Evolutionary conservation across 2,113 vertebrate genomes (phyloP).

Genomic region (Furnarius figulus): DNA sequence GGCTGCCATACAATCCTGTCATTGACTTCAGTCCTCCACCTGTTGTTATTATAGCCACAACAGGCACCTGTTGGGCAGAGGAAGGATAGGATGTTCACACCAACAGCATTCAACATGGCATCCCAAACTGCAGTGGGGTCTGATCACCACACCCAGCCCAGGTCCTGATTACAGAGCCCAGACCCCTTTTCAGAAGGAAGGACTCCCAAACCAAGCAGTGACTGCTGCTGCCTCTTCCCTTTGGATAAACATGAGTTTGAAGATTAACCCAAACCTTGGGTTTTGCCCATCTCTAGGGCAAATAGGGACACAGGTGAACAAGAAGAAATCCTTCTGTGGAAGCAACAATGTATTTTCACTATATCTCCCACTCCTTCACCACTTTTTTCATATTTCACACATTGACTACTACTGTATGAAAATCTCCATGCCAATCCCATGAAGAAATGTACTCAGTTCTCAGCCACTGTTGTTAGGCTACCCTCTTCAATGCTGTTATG

Average conservation of each 20-base stretch:
- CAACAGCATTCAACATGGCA: fast-evolving
- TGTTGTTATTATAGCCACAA: constrained; percentile 84
- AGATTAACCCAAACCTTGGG: background rate
- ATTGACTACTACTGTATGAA: background rate
- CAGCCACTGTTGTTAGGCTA: background rate
- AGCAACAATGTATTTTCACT: background rate
- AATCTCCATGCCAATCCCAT: background rate
- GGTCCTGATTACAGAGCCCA: background rate
- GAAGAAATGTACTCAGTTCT: background rate
- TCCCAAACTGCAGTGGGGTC: fast-evolving
- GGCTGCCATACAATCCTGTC: constrained; percentile 79
- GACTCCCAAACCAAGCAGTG: background rate
- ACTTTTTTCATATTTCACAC: background rate
- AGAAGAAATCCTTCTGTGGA: background rate
- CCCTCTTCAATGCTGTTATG: background rate
- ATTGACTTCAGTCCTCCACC: constrained; percentile 86
- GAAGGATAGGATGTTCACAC: background rate
- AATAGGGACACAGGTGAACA: background rate
- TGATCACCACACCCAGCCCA: background rate
- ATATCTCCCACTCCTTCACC: background rate
- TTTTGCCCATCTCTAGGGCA: background rate
- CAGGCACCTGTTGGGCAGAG: constrained; percentile 75
- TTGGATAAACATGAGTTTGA: background rate
- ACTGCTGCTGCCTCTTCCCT: background rate
- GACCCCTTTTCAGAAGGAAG: background rate